phyloP scores from a whole-genome alignment of 2,113 vertebrate genomes.

The Amphilophus citrinellus region DNA sequence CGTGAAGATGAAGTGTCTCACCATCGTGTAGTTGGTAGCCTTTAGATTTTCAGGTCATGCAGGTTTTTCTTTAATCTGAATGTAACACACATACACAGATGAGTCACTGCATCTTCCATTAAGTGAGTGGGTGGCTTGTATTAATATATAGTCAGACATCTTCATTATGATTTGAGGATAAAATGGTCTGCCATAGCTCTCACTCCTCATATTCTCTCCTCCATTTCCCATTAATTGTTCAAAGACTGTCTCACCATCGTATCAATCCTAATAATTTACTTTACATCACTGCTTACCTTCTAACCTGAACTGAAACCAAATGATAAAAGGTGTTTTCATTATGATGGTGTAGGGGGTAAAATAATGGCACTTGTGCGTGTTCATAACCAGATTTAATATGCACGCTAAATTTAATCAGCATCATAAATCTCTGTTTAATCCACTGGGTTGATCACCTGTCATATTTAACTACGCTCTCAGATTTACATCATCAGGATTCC shows the following conservation, averaged over 20 bases:
- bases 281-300: not conserved
- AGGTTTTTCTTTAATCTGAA: not conserved
- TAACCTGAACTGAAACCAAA: not conserved
- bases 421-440: not conserved
- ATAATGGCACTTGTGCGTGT: not conserved
- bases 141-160: conserved; percentile 25
- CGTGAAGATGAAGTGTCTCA: not conserved
- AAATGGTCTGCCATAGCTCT: not conserved
- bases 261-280: not conserved
- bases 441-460: not conserved
- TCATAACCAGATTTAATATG: not conserved
- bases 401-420: not conserved
- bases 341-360: not conserved
- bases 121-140: conserved; percentile 23
- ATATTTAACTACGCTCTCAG: not conserved
- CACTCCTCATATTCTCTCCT: not conserved
- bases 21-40: not conserved
- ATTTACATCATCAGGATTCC: not conserved
- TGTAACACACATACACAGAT: not conserved
- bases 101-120: not conserved
- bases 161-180: conserved; percentile 26
- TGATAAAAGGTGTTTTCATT: not conserved
- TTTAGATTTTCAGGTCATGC: not conserved
- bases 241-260: not conserved
- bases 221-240: not conserved